phyloP scores from a whole-genome alignment of 2,888 invertebrate species.

The Dynastes grantii region DNA sequence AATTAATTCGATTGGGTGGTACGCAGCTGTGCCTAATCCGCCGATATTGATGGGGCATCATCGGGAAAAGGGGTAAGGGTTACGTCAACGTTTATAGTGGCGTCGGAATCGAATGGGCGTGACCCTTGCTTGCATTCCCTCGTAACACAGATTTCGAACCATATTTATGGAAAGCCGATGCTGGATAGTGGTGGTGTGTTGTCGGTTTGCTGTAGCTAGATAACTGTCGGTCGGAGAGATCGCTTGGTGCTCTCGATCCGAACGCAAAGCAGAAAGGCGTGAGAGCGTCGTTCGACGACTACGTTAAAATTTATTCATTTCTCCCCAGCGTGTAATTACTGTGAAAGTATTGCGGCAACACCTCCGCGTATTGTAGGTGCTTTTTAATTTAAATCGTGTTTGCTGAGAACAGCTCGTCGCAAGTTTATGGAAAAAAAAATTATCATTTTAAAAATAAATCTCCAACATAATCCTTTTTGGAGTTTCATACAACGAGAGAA shows the following conservation, averaged over 20 bases:
- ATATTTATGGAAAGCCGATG: slow-evolving; percentile 54
- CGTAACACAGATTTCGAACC: slow-evolving; percentile 48
- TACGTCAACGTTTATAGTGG: slow-evolving; percentile 52
- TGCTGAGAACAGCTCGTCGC: too few relatives aligned
- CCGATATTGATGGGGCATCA: slow-evolving; percentile 57
- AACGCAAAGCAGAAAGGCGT: slow-evolving; percentile 9
- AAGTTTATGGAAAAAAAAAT: too few relatives aligned
- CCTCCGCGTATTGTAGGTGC: not conserved
- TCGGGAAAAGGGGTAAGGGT: slow-evolving; percentile 54
- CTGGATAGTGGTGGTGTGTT: not conserved
- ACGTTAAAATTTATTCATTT: slow-evolving; percentile 26
- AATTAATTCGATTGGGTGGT: slow-evolving; percentile 36
- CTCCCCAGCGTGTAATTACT: slow-evolving; percentile 21
- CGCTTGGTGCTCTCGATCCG: not conserved
- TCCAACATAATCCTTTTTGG: too few relatives aligned
- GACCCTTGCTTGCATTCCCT: slow-evolving; percentile 52
- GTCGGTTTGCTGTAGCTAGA: slow-evolving; percentile 1
- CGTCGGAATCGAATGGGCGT: slow-evolving; percentile 57
- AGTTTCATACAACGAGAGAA: too few relatives aligned
- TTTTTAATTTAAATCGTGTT: not conserved
- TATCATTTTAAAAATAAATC: too few relatives aligned
- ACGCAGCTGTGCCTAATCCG: slow-evolving; percentile 57
- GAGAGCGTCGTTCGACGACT: slow-evolving; percentile 15
- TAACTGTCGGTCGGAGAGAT: not conserved
- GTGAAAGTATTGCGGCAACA: not conserved